Evolutionary conservation across 2,797 vertebrate genomes (phyloP), one percentile per base, ranked within the genome.

Genomic region (Tapera naevia): DNA sequence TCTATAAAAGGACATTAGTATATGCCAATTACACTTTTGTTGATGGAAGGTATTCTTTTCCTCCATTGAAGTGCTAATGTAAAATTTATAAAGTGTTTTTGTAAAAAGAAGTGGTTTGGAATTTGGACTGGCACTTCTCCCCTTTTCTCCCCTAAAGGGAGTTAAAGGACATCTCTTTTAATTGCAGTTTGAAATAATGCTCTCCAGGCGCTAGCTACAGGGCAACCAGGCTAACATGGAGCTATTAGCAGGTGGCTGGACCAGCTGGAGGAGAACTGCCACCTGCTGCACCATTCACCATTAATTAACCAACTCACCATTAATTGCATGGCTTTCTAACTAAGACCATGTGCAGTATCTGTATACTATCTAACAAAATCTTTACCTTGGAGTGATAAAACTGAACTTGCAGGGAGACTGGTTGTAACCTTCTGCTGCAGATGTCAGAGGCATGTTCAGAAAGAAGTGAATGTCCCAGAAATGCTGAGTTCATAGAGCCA

Each of bases 231-330:
- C 35, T 93, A 73, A 83, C 64, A 5, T 9, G 8, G 70, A 92
- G 60, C 65, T 91, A 70, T 92, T 88, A 96, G 93, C 94, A 96
- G 96, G 86, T 97, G 94, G 91, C 81, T 86, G 88, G 86, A 80
- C 74, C 94, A 96, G 87, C 79, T 97, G 92, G 93, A 97, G n/a
- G 66, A 69, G 93, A 96, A 88, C 62, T 91, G 73, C 89, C 88
- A 94, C 88, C 94, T 97, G 86, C 83, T 95, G 41, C 80, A 85
- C 69, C 70, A 74, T 86, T 95, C 90, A 86, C 45, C 75, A 78
- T 95, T 97, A 95, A 97, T 97, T 97, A 98, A 86, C 67, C 41
- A 95, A 43, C 81, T 96, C 86, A 91, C 97, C 91, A 93, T 96
- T 98, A 97, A 96, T 94, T 89, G 71, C 58, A 76, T 78, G 67